These are phyloP conservation scores for Diorhabda sublineata DNA, from an alignment of 1,140 invertebrate genomes.

Conservation along the genomic window DNA sequence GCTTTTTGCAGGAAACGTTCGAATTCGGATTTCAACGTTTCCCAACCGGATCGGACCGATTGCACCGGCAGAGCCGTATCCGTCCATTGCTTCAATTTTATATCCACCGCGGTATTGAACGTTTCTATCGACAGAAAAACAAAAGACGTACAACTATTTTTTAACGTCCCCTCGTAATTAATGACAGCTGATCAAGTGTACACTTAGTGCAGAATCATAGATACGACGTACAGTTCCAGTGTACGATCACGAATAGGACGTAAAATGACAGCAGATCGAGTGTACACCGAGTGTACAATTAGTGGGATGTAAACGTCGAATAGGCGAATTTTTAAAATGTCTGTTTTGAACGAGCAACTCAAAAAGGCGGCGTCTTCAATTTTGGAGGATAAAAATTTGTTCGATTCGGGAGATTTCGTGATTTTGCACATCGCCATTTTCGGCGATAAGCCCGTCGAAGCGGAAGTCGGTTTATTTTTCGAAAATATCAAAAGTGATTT, in stretches of 20 bases:
- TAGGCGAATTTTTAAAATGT: too few relatives aligned
- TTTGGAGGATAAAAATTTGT: conserved; percentile 1
- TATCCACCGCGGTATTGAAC: conserved; percentile 96
- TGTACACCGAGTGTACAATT: too few relatives aligned
- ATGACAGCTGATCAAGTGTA: too few relatives aligned
- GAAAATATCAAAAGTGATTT: background rate
- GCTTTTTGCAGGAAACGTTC: conserved; percentile 71
- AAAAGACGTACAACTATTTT: too few relatives aligned
- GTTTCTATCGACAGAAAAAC: conserved; percentile 56
- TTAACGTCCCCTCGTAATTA: too few relatives aligned
- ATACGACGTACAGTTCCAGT: too few relatives aligned
- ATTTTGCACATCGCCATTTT: conserved; percentile 12
- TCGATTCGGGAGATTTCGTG: conserved; percentile 10
- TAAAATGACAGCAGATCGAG: too few relatives aligned
- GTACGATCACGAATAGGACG: too few relatives aligned
- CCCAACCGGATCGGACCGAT: conserved; percentile 79
- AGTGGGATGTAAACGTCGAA: too few relatives aligned
- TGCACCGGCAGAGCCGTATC: conserved; percentile 80
- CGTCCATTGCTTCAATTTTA: conserved; percentile 94
- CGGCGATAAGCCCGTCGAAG: conserved; percentile 10
- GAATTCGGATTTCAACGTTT: conserved; percentile 85
- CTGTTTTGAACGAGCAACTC: too few relatives aligned
- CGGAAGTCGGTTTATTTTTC: conserved; percentile 11
- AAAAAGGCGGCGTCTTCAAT: background rate
- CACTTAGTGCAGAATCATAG: too few relatives aligned